A percentile compares a stretch with the other conserved stretches of the same genome.
Evolutionary conservation across 2,888 invertebrate genomes (phyloP).

Genomic region (Ectemnius continuus): DNA sequence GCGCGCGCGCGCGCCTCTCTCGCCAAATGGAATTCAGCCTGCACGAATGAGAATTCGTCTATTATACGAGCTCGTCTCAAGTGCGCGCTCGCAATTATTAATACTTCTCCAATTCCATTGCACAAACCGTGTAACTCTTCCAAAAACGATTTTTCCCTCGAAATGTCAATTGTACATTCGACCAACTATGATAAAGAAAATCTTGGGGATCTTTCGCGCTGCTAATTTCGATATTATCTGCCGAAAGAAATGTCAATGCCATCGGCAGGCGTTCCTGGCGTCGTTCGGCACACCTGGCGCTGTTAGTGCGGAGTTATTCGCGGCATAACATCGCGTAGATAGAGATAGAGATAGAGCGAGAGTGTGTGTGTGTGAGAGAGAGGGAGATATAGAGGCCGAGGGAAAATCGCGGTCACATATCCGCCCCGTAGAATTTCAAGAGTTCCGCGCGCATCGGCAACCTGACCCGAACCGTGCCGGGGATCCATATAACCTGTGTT

Average conservation of each 20-base stretch:
- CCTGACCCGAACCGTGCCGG: constrained; percentile 50
- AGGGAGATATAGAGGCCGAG: neutral
- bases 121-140: too few species aligned
- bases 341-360: constrained; percentile 4
- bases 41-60: constrained; percentile 35
- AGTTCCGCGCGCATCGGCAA: constrained; percentile 57
- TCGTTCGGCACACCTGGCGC: too few species aligned
- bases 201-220: too few species aligned
- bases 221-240: too few species aligned
- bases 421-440: constrained; percentile 54
- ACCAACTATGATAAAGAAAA: too few species aligned
- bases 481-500: constrained; percentile 72
- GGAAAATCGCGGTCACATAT: constrained; percentile 21
- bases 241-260: too few species aligned
- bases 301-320: constrained; percentile 7
- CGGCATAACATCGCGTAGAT: constrained; percentile 6
- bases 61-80: neutral
- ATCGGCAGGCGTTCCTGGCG: too few species aligned
- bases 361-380: too few species aligned
- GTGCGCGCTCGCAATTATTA: too few species aligned
- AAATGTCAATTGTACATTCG: too few species aligned
- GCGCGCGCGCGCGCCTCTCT: neutral
- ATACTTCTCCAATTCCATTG: too few species aligned
- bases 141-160: too few species aligned
- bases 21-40: constrained; percentile 37